Evolutionary conservation across 1,140 invertebrate species (phyloP).

Genomic region (Holcopasites calliopsidis): DNA sequence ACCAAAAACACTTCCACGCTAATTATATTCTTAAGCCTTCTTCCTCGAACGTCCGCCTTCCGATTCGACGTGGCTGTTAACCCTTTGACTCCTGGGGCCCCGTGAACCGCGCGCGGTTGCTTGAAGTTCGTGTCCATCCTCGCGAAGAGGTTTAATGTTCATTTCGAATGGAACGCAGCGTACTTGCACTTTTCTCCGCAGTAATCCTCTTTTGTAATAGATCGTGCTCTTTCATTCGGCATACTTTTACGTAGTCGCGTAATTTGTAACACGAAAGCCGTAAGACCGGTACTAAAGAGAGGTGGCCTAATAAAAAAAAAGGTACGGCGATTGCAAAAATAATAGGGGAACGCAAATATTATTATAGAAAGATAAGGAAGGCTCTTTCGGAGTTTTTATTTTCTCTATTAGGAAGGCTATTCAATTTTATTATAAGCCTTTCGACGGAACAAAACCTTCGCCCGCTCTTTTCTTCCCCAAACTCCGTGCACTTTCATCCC

Average conservation of each 20-base stretch:
- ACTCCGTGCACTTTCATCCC: neutral
- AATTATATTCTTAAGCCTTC: conserved; percentile 3
- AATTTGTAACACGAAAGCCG: too few species aligned
- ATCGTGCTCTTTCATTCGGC: too few species aligned
- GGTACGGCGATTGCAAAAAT: too few species aligned
- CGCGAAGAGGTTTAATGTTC: too few species aligned
- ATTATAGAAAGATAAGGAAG: too few species aligned
- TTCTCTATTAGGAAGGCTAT: neutral
- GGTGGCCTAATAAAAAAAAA: too few species aligned
- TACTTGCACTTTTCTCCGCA: too few species aligned
- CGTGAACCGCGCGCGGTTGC: neutral
- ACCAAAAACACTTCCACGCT: conserved; percentile 9
- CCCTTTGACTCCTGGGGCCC: neutral
- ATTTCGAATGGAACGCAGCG: neutral
- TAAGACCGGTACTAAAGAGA: too few species aligned
- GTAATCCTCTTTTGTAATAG: too few species aligned
- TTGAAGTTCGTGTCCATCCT: neutral
- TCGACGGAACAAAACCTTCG: neutral
- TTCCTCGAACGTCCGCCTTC: neutral
- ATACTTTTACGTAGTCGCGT: too few species aligned
- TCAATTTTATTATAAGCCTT: neutral
- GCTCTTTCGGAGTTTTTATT: too few species aligned
- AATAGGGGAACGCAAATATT: too few species aligned
- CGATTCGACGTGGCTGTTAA: neutral
- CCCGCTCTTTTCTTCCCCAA: neutral